Base-by-base conservation (phyloP, 2,888 invertebrate genomes). In the Eupithecia inturbata region DNA sequence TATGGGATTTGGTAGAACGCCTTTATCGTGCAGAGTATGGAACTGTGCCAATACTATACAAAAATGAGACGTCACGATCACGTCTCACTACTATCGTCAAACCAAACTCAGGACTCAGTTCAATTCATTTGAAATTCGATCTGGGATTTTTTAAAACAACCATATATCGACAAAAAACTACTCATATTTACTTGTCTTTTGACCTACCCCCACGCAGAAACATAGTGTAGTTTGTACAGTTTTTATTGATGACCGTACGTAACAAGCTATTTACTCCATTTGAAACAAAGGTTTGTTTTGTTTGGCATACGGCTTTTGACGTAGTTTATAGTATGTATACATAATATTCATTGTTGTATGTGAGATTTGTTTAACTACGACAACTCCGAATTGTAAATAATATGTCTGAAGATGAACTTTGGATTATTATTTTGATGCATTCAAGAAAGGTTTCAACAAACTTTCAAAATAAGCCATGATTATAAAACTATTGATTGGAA, bases 201-300 rank as follows among this genome's bases (percentile, higher is more conserved):
- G 7, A 41, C 41, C 41, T 41, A 41, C 41, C 41, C 41, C 16
- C 16, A 41, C 41, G 5, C 19, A 41, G 1, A 19, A 16, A 41
- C 41, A 41, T 19, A 16, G 39, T 39, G 14, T 39, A 39, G 41
- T 41, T 41, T 41, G 16, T 41, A 41, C 41, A n/a, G n/a, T n/a
- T n/a, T n/a, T n/a, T n/a, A n/a, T n/a, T n/a, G n/a, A n/a, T n/a
- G n/a, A n/a, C n/a, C n/a, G n/a, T n/a, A n/a, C n/a, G n/a, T 16
- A n/a, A 49, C 49, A 19, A 45, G 49, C 2, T 49, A 9, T n/a
- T 49, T 49, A 49, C 49, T n/a, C n/a, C n/a, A 49, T 49, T 45
- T 9, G 49, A 49, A 49, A 49, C 49, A 49, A 49, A 22, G 53
- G n/a, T 53, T 49, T 49, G 49, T 49, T 49, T 49, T n/a, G n/a